A percentile compares a stretch with the other conserved stretches of the same genome.
phyloP scores from a whole-genome alignment of 2,797 vertebrate species.

The Holocentrus rufus region DNA sequence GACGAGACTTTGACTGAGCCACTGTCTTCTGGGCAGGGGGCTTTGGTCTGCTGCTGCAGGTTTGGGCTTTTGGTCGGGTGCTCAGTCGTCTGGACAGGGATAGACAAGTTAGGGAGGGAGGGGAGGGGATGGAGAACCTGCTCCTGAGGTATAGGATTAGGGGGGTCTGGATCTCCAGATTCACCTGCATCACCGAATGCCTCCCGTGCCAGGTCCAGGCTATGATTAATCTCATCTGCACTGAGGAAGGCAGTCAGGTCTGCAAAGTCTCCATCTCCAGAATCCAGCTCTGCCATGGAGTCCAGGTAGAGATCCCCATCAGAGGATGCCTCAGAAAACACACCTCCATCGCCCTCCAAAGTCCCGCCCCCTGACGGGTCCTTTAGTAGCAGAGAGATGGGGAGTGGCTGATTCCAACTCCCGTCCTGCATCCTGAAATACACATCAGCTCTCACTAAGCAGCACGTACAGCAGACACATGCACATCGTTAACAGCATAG shows the following conservation, averaged over 20 bases:
- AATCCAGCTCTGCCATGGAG: slow-evolving; percentile 83
- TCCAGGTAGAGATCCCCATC: slow-evolving; percentile 86
- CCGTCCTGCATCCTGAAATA: slow-evolving; percentile 89
- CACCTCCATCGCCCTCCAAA: slow-evolving; percentile 69
- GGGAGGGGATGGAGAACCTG: slow-evolving; percentile 66
- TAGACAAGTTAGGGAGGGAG: slow-evolving; percentile 39
- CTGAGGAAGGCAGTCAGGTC: slow-evolving; percentile 93
- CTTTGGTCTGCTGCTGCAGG: slow-evolving; percentile 74
- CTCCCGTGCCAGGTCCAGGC: slow-evolving; percentile 92
- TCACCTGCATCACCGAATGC: slow-evolving; percentile 83
- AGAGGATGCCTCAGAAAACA: slow-evolving; percentile 86
- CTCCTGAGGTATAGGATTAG: slow-evolving; percentile 69
- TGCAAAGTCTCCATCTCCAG: slow-evolving; percentile 81
- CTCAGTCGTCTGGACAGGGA: slow-evolving; percentile 57
- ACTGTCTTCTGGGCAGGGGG: slow-evolving; percentile 50
- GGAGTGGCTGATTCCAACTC: slow-evolving; percentile 83
- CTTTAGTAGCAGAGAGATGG: slow-evolving; percentile 82
- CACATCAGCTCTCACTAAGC: slow-evolving; percentile 37
- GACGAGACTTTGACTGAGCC: slow-evolving; percentile 60
- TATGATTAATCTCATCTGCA: slow-evolving; percentile 93
- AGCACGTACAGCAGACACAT: background rate
- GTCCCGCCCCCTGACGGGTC: slow-evolving; percentile 74
- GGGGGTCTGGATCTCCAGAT: slow-evolving; percentile 73
- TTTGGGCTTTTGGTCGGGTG: slow-evolving; percentile 46
- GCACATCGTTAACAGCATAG: slow-evolving; percentile 4